Conservation (phyloP, 2,888 invertebrate species). For the Oxyteleia sp. region DNA sequence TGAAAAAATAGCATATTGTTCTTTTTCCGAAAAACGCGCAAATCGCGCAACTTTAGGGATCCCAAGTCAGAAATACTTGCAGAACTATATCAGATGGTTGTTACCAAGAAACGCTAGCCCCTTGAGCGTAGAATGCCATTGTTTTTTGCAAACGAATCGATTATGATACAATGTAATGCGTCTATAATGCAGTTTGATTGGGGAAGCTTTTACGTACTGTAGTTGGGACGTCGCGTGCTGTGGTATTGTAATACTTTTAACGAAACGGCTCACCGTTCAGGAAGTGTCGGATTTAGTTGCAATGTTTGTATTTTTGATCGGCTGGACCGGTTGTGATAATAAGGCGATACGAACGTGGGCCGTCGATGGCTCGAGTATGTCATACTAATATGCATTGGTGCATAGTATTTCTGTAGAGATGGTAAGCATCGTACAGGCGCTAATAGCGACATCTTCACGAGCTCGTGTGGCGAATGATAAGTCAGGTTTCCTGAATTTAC, state of each 20-base stretch:
- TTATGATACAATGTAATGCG: conserved; percentile 21
- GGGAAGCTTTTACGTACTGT: conserved; percentile 9
- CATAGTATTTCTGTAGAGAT: conserved; percentile 26
- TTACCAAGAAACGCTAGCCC: neutral
- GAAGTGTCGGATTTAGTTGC: neutral
- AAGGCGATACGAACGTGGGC: conserved; percentile 26
- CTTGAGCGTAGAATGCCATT: conserved; percentile 4
- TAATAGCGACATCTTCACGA: conserved; percentile 44
- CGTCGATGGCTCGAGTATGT: conserved; percentile 26
- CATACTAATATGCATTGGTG: conserved; percentile 41
- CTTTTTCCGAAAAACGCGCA: neutral
- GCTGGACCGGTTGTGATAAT: conserved; percentile 37
- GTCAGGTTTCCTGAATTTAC: conserved; percentile 41
- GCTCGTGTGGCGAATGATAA: conserved; percentile 29
- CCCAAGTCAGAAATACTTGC: too few species aligned
- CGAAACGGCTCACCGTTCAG: neutral
- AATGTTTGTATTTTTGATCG: neutral
- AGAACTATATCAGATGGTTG: too few species aligned
- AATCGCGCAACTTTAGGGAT: conserved; percentile 6
- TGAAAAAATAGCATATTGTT: conserved; percentile 14
- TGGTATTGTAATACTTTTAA: conserved; percentile 1
- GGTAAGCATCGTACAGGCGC: conserved; percentile 49
- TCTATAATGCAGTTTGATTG: conserved; percentile 23
- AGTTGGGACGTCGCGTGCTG: neutral
- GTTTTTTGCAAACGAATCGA: conserved; percentile 37